Conservation (phyloP, 1,140 invertebrate genomes). For the Eciton burchellii region DNA sequence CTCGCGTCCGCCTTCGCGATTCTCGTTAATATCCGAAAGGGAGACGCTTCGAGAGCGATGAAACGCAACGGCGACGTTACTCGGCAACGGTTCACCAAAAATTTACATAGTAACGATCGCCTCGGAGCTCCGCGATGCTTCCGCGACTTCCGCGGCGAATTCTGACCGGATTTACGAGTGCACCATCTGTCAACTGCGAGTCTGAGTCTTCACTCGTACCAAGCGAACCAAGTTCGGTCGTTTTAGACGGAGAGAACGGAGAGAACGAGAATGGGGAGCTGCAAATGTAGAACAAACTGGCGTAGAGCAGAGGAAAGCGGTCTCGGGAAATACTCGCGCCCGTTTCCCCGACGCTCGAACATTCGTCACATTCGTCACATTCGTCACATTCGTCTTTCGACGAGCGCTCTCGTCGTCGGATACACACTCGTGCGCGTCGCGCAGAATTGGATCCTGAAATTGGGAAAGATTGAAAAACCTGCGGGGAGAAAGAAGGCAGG, state of each 20-base stretch:
- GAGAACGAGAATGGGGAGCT: constrained; percentile 29
- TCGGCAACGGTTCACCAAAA: background rate
- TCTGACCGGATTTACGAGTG: constrained; percentile 1
- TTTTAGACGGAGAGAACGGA: constrained; percentile 24
- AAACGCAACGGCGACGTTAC: background rate
- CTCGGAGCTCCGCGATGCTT: background rate
- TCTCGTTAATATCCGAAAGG: background rate
- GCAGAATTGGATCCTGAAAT: constrained; percentile 80
- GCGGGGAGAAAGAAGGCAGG: constrained; percentile 73
- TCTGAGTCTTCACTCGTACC: background rate
- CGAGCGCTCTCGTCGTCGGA: constrained; percentile 39
- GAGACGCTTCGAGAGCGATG: background rate
- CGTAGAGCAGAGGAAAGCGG: background rate
- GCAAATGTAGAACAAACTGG: constrained; percentile 51
- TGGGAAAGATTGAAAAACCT: constrained; percentile 81
- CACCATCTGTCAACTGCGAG: constrained; percentile 22
- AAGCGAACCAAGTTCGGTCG: constrained; percentile 19
- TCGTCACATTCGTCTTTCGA: constrained; percentile 57
- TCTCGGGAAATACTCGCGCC: constrained; percentile 19
- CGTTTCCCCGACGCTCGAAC: constrained; percentile 46
- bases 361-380: too few relatives aligned
- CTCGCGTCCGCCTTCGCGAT: background rate
- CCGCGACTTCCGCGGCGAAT: background rate
- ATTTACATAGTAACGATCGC: background rate
- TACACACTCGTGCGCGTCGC: constrained; percentile 36